Percentiles rank a stretch among this genome's conserved stretches.
These are phyloP conservation scores for Phalacrocorax brasilianus DNA, from an alignment of 2,113 vertebrate genomes.

Conservation along the genomic window DNA sequence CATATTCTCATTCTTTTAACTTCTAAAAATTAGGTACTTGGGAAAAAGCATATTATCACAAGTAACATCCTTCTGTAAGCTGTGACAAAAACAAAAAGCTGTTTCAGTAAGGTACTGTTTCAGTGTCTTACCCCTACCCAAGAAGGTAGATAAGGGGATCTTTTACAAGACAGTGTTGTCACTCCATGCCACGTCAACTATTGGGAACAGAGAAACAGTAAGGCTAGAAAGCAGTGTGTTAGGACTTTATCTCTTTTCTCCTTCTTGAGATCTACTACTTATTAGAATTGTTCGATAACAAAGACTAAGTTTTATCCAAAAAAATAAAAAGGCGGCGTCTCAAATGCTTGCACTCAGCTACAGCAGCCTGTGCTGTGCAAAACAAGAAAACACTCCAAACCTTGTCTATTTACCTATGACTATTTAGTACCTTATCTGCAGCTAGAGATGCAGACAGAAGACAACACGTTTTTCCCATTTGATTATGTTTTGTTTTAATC, in stretches of 20 bases:
- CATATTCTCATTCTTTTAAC: neutral
- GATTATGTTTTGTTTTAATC: neutral
- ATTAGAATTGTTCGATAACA: neutral
- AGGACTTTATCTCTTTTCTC: neutral
- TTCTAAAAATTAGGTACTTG: neutral
- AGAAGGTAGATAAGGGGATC: neutral
- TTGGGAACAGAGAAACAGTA: neutral
- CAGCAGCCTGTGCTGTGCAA: neutral
- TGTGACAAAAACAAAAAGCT: neutral
- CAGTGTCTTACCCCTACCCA: neutral
- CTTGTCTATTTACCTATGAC: neutral
- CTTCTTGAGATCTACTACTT: neutral
- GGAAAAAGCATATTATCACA: neutral
- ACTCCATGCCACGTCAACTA: neutral
- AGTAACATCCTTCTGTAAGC: neutral
- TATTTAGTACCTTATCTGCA: neutral
- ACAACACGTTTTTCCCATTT: neutral
- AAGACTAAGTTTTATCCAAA: neutral
- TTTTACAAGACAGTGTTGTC: slow-evolving; percentile 18
- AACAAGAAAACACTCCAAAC: neutral
- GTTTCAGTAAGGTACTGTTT: neutral
- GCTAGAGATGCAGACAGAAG: neutral
- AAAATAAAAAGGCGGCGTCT: neutral
- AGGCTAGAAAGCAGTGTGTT: neutral
- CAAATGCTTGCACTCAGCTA: neutral